A percentile compares a stretch with the other conserved stretches of the same genome.
phyloP scores from a whole-genome alignment of 37 sponge, comb jelly and placozoan species.

The Cliona cf. orientalis region DNA sequence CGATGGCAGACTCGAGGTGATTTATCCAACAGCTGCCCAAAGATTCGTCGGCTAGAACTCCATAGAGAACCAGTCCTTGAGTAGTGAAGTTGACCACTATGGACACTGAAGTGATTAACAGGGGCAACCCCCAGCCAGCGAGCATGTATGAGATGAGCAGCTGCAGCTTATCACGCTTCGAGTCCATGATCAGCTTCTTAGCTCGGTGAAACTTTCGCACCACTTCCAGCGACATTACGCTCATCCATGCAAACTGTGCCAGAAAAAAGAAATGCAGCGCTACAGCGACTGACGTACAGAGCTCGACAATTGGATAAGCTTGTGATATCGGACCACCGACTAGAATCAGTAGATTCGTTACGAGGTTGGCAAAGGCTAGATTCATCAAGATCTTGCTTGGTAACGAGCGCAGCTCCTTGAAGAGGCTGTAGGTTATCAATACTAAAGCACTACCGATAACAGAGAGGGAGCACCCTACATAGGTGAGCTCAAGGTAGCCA shows the following conservation, averaged over 20 bases:
- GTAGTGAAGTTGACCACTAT: slow-evolving; percentile 50
- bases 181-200: not conserved
- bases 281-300: slow-evolving; percentile 35
- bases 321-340: not conserved
- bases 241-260: slow-evolving; percentile 61
- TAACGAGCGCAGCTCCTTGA: slow-evolving; percentile 55
- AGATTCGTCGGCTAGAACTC: slow-evolving; percentile 23
- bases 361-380: slow-evolving; percentile 25
- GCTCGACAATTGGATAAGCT: not conserved
- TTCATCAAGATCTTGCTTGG: slow-evolving; percentile 55
- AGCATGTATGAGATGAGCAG: slow-evolving; percentile 14
- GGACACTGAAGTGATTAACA: slow-evolving; percentile 4
- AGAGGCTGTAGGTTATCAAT: slow-evolving; percentile 53
- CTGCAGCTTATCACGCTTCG: not conserved
- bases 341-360: slow-evolving; percentile 39
- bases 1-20: slow-evolving; percentile 32
- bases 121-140: slow-evolving; percentile 52
- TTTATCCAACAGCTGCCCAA: slow-evolving; percentile 57
- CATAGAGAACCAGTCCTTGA: slow-evolving; percentile 36
- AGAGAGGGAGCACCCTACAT: slow-evolving; percentile 62
- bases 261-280: slow-evolving; percentile 53
- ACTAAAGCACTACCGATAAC: slow-evolving; percentile 34
- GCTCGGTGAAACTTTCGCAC: slow-evolving; percentile 3
- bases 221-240: slow-evolving; percentile 28
- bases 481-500: slow-evolving; percentile 33